Evolutionary conservation across 92 coral and sea anemone species (phyloP).

Genomic region (Zoanthus sansibaricus): DNA sequence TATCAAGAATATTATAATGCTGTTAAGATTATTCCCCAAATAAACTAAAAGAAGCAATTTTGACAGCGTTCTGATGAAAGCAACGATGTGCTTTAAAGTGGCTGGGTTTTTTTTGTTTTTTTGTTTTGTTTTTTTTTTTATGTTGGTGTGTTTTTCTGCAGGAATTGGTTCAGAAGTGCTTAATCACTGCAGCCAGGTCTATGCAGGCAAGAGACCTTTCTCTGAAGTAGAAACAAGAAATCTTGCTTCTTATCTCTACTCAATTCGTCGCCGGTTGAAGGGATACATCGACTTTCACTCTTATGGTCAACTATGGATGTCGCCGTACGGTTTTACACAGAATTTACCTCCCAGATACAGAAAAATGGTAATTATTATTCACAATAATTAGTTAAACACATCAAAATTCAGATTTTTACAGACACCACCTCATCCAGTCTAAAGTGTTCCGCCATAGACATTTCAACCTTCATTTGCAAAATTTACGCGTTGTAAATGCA

Average conservation of each 20-base stretch:
- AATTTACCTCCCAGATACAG: conserved; percentile 65
- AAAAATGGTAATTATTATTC: conserved; percentile 54
- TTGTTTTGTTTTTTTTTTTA: background rate
- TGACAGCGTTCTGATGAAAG: too few species aligned
- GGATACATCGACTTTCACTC: conserved; percentile 85
- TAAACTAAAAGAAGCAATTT: too few species aligned
- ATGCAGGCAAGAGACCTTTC: conserved; percentile 80
- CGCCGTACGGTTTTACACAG: conserved; percentile 84
- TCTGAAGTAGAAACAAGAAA: conserved; percentile 75
- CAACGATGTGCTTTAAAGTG: too few species aligned
- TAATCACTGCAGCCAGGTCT: conserved; percentile 80
- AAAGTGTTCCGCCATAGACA: too few species aligned
- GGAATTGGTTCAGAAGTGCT: conserved; percentile 73
- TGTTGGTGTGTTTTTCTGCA: conserved; percentile 10
- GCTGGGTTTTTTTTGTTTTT: background rate
- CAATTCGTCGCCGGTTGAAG: conserved; percentile 62
- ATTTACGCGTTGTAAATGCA: too few species aligned
- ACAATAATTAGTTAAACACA: too few species aligned
- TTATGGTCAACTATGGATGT: conserved; percentile 90
- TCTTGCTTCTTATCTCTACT: conserved; percentile 71
- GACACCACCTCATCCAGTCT: too few species aligned
- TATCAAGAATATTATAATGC: too few species aligned
- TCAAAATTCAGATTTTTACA: too few species aligned
- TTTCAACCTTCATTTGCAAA: too few species aligned
- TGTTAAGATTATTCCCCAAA: too few species aligned